phyloP scores from a whole-genome alignment of 1,140 invertebrate species.

The Notospermus geniculatus region DNA sequence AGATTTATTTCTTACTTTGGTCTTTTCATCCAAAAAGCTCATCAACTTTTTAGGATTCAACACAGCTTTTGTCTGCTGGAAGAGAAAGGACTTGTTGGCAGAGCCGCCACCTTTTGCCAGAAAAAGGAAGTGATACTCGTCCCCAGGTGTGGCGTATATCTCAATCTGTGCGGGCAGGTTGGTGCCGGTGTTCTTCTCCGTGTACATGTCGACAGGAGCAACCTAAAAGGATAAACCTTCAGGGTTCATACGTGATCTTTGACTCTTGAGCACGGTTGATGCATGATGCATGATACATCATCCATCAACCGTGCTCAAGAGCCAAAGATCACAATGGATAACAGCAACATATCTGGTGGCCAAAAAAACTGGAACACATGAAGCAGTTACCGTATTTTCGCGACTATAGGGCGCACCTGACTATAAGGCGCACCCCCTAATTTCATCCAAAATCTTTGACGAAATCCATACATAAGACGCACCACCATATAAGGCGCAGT shows the following conservation, averaged over 20 bases:
- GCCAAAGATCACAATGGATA: constrained; percentile 3
- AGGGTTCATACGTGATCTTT: too few relatives aligned
- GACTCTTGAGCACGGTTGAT: not conserved
- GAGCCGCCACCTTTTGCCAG: constrained; percentile 58
- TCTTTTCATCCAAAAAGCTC: constrained; percentile 55
- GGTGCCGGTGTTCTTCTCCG: constrained; percentile 55
- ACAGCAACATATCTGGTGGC: too few relatives aligned
- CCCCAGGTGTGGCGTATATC: constrained; percentile 48
- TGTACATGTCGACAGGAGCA: constrained; percentile 55
- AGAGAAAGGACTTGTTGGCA: constrained; percentile 57
- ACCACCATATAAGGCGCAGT: too few relatives aligned
- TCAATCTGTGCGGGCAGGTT: constrained; percentile 58
- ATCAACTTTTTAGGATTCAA: constrained; percentile 55
- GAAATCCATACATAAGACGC: too few relatives aligned
- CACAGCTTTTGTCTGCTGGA: constrained; percentile 56
- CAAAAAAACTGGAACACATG: too few relatives aligned
- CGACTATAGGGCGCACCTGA: too few relatives aligned
- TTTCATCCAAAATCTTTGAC: too few relatives aligned
- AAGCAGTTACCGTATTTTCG: too few relatives aligned
- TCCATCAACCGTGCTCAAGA: not conserved
- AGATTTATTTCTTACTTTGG: constrained; percentile 40
- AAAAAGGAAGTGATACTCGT: constrained; percentile 56
- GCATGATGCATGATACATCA: constrained; percentile 5
- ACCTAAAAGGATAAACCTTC: constrained; percentile 36
- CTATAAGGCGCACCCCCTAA: too few relatives aligned